phyloP scores from a whole-genome alignment of 2,113 vertebrate genomes.

The Vireo altiloquus region DNA sequence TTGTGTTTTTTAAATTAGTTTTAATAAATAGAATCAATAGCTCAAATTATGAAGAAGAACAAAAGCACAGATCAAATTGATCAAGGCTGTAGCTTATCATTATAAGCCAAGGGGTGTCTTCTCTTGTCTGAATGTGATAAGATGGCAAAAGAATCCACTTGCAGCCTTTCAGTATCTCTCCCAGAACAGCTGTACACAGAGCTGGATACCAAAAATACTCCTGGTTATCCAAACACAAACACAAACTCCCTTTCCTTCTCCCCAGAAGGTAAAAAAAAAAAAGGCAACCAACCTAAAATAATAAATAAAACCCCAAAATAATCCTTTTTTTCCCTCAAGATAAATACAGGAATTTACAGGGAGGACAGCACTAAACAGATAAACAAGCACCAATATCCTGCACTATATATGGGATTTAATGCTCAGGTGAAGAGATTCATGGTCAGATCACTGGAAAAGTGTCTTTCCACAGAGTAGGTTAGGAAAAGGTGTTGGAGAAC shows the following conservation, averaged over 20 bases:
- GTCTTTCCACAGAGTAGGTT: neutral
- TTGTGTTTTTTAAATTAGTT: constrained; percentile 44
- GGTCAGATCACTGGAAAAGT: neutral
- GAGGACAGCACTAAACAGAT: neutral
- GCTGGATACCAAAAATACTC: constrained; percentile 1
- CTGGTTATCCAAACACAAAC: neutral
- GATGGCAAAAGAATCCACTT: neutral
- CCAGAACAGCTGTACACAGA: neutral
- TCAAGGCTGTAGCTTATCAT: constrained; percentile 14
- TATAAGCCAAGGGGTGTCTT: constrained; percentile 27
- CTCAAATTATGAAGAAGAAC: constrained; percentile 44
- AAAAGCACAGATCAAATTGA: constrained; percentile 52
- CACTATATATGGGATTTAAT: neutral
- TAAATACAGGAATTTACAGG: neutral
- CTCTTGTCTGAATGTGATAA: constrained; percentile 23
- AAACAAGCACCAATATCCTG: neutral
- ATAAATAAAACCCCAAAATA: neutral
- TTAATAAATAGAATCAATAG: constrained; percentile 61
- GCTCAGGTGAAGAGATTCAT: neutral
- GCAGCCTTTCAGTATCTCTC: constrained; percentile 19
- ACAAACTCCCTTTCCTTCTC: neutral
- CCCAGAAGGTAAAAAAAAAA: neutral
- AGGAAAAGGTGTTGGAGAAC: neutral
- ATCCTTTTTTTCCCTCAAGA: neutral
- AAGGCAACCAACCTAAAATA: neutral